Evolutionary conservation across 2,888 invertebrate species (phyloP).

Genomic region (Drosophila meridionalis): DNA sequence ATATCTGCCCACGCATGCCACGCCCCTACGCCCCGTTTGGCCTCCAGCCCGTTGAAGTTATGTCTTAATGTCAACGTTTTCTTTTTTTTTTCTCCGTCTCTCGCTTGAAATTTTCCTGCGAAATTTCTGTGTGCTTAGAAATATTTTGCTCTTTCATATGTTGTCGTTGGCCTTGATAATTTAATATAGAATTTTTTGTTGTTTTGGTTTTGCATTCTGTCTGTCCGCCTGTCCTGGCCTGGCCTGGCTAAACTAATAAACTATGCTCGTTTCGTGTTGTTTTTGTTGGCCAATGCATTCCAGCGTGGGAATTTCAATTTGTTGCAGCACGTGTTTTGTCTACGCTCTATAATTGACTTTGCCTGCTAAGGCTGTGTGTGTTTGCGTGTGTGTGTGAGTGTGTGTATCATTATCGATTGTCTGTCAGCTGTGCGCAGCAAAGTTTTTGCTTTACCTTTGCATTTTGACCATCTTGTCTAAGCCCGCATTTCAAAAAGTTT

Average conservation of each 20-base stretch:
- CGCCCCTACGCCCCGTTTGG: not conserved
- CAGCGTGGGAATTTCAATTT: constrained; percentile 69
- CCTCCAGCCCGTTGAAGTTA: constrained; percentile 24
- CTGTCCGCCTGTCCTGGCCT: not conserved
- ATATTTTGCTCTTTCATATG: constrained; percentile 23
- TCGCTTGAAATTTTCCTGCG: constrained; percentile 33
- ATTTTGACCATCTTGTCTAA: constrained; percentile 57
- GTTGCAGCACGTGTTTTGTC: constrained; percentile 55
- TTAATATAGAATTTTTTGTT: constrained; percentile 16
- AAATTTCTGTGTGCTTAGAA: constrained; percentile 13
- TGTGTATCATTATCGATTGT: constrained; percentile 56
- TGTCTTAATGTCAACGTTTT: constrained; percentile 62
- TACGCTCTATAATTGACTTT: constrained; percentile 59
- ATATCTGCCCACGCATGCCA: constrained; percentile 4
- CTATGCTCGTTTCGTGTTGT: constrained; percentile 20
- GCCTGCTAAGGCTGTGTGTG: constrained; percentile 37
- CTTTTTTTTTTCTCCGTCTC: constrained; percentile 12
- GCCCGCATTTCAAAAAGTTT: constrained; percentile 62
- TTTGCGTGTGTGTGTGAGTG: constrained; percentile 1
- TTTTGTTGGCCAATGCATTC: constrained; percentile 15
- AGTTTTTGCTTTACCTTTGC: constrained; percentile 34
- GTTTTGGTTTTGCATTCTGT: not conserved
- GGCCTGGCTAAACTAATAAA: constrained; percentile 34
- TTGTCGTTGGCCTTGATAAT: constrained; percentile 36
- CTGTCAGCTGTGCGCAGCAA: constrained; percentile 14